Evolutionary conservation across 1,140 invertebrate species (phyloP), one percentile per base, ranked within the genome.

Genomic region (Zaprionus gabonicus): DNA sequence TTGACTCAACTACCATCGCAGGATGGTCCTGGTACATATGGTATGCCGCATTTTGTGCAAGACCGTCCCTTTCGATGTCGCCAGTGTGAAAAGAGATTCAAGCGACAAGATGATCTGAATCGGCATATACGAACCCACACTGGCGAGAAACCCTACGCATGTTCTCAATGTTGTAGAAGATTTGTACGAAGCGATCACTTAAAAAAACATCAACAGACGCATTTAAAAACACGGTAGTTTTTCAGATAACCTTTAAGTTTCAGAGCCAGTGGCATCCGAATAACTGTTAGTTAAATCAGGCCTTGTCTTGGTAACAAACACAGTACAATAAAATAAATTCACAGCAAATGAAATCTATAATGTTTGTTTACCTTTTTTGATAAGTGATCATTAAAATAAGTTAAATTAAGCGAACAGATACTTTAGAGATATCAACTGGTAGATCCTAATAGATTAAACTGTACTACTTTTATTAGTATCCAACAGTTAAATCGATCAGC

Each of bases 131-230:
- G 97, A 80, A 97, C 97, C 0, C 96, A 97, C 82, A 95, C 95
- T 3, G 97, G 71, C 96, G 96, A 97, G 76, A 98, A 97, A 86
- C 94, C 96, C 3, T 97, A 97, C 91, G 93, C 94, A 4, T 98
- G 97, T 85, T 93, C 93, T 1, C 93, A 95, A 9, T 98, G 97
- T 82, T 94, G 94, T 12, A 97, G 97, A 81, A 93, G 95, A 10
- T 98, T 98, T 85, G 96, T 96, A 93, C 93, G 97, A 13, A 97
- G 96, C 20, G 97, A 98, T 92, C 97, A 98, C 91, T 93, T 98
- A 10, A 95, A 96, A 4, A 98, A 98, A 92, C 97, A 98, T 92
- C 93, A 96, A 27, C 97, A 97, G 82, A 97, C 96, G 1, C 96
- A 97, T 83, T 94, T 95, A 25, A 96, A 91, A 59, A 78, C 80